Conservation (phyloP, 2,888 invertebrate species). For the Euplexia lucipara region DNA sequence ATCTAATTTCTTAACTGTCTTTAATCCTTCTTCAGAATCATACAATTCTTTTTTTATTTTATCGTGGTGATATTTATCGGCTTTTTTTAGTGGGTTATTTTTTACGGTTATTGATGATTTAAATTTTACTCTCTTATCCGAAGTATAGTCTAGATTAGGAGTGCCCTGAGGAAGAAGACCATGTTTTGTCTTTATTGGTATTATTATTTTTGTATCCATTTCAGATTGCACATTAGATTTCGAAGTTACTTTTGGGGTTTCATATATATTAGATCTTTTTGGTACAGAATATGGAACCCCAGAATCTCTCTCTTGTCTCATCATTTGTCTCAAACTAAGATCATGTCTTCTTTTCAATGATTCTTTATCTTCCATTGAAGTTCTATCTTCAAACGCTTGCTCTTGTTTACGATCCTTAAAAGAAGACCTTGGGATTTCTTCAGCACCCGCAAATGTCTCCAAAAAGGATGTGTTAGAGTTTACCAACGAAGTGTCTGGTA, state of each 20-base stretch:
- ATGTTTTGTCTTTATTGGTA: slow-evolving; percentile 1
- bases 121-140: background rate
- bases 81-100: slow-evolving; percentile 1
- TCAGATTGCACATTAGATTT: background rate
- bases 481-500: background rate
- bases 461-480: slow-evolving; percentile 5
- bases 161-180: background rate
- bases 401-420: slow-evolving; percentile 6
- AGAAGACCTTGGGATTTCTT: background rate
- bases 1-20: slow-evolving; percentile 3
- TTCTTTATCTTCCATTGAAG: slow-evolving; percentile 25
- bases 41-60: slow-evolving; percentile 4
- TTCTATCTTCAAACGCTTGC: slow-evolving; percentile 7
- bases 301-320: slow-evolving; percentile 11
- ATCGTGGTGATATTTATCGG: background rate
- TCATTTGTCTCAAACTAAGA: slow-evolving; percentile 30
- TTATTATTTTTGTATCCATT: background rate
- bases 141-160: background rate
- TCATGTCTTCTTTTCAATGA: slow-evolving; percentile 33
- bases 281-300: background rate
- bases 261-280: slow-evolving; percentile 14
- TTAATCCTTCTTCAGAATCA: background rate
- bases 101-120: background rate
- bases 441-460: background rate
- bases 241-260: slow-evolving; percentile 4